Percentiles rank a stretch among this genome's conserved stretches.
These are phyloP conservation scores for Xanthorhoe designata DNA, from an alignment of 2,888 invertebrate species.

Conservation along the genomic window DNA sequence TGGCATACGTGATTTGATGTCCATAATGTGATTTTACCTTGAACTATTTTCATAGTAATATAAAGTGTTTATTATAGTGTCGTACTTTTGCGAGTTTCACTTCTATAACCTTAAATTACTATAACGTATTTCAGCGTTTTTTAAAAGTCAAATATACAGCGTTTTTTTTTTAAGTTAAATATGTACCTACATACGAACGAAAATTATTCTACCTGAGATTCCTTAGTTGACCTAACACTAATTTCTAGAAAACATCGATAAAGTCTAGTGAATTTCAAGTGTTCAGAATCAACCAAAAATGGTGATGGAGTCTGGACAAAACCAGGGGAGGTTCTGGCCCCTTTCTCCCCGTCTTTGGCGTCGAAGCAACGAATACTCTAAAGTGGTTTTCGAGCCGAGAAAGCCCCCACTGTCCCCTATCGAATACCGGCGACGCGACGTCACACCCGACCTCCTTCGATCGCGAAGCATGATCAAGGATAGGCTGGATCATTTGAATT, in stretches of 20 bases:
- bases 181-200: not conserved
- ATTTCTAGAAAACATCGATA: conserved; percentile 54
- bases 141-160: too few relatives aligned
- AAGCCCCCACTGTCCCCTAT: conserved; percentile 73
- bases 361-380: conserved; percentile 78
- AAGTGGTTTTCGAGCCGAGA: conserved; percentile 79
- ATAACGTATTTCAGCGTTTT: too few relatives aligned
- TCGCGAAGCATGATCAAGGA: conserved; percentile 71
- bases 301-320: conserved; percentile 80
- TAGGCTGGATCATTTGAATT: conserved; percentile 67
- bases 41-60: not conserved
- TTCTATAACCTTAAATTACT: not conserved
- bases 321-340: conserved; percentile 77
- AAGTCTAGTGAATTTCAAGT: conserved; percentile 52
- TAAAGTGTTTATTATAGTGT: not conserved
- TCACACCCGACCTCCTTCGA: conserved; percentile 71
- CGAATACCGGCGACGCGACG: conserved; percentile 61
- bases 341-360: conserved; percentile 79
- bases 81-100: not conserved
- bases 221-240: conserved; percentile 18
- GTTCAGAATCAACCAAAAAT: conserved; percentile 62
- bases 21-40: not conserved
- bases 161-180: not conserved
- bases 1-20: conserved; percentile 7
- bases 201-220: conserved; percentile 17